Evolutionary conservation across 2,113 vertebrate genomes (phyloP), one percentile per base, ranked within the genome.

Genomic region (Xiphophorus maculatus): DNA sequence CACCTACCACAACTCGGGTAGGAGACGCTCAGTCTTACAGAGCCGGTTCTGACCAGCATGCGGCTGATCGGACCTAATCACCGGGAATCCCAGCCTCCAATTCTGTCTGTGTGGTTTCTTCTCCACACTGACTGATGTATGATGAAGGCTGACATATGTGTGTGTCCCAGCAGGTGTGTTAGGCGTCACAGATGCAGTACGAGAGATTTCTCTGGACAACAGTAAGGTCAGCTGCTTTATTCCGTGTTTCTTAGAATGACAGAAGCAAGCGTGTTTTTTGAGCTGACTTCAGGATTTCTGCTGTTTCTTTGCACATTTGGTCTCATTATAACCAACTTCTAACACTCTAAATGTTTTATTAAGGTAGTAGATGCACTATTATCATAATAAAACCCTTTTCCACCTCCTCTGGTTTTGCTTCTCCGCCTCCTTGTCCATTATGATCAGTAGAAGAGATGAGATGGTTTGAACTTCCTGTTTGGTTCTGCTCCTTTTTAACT

Each of bases 1-100:
- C 93, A 99, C 98, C 11, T 99, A 96, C 63, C 98, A 99, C 90
- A 96, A 98, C 86, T 83, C 97, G 92, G 96, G 98, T 98, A n/a
- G 25, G 88, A 70, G 25, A 22, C 12, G 33, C 25, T 5, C 64
- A 2, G 27, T 44, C 14, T 4, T 13, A 9, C 17, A 3, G 15
- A 35, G 10, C 63, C 4, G 17, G 13, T 8, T 63, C 62, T 9
- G 29, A 29, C 22, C 13, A 6, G 28, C 13, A 10, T 54, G n/a
- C 1, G 0, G 15, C 2, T 22, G 28, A 48, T 48, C 5, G 17
- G 17, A 48, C 17, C 44, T 48, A 48, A 48, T 48, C 44, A 48
- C 17, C 17, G 15, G 17, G 14, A 9, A 25, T 37, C 58, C 11
- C 10, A 11, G 35, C 35, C 35, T 37, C 10, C 10, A 3, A 2